These are phyloP conservation scores for Drosophila austrosaltans DNA, from an alignment of 2,888 invertebrate genomes.

Conservation along the genomic window DNA sequence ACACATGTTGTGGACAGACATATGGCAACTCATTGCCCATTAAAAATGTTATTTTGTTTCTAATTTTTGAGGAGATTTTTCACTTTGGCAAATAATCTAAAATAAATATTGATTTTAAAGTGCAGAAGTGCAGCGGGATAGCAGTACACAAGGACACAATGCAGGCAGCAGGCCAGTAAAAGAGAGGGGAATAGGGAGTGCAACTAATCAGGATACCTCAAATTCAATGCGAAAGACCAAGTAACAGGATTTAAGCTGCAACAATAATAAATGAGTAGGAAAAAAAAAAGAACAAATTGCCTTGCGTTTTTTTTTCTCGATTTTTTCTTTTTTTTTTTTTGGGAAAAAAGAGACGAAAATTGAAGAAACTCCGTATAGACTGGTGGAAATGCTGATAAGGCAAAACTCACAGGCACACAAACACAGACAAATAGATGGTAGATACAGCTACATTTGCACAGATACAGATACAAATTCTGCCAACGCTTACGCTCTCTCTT, in stretches of 20 bases:
- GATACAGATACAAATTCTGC: conserved; percentile 31
- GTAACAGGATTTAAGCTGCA: conserved; percentile 77
- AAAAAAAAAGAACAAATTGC: conserved; percentile 36
- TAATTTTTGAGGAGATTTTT: conserved; percentile 69
- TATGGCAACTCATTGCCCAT: conserved; percentile 66
- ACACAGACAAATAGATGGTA: conserved; percentile 1
- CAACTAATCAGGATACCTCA: conserved; percentile 78
- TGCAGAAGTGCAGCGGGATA: conserved; percentile 29
- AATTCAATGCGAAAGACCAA: conserved; percentile 46
- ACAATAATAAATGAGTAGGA: conserved; percentile 73
- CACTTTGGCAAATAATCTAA: conserved; percentile 66
- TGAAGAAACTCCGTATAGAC: conserved; percentile 60
- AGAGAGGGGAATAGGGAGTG: conserved; percentile 53
- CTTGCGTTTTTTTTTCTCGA: background rate
- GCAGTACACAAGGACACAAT: background rate
- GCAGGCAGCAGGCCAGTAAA: too few species aligned
- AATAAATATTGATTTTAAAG: conserved; percentile 80
- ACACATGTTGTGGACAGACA: conserved; percentile 24
- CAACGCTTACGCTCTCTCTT: conserved; percentile 3
- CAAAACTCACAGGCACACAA: conserved; percentile 42
- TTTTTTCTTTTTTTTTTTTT: background rate
- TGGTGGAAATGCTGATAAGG: conserved; percentile 76
- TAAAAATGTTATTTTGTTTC: conserved; percentile 53
- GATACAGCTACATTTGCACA: conserved; percentile 13
- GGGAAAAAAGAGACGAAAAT: conserved; percentile 40